Evolutionary conservation across 2,888 invertebrate species (phyloP).

Genomic region (Zaprionus lineosus): DNA sequence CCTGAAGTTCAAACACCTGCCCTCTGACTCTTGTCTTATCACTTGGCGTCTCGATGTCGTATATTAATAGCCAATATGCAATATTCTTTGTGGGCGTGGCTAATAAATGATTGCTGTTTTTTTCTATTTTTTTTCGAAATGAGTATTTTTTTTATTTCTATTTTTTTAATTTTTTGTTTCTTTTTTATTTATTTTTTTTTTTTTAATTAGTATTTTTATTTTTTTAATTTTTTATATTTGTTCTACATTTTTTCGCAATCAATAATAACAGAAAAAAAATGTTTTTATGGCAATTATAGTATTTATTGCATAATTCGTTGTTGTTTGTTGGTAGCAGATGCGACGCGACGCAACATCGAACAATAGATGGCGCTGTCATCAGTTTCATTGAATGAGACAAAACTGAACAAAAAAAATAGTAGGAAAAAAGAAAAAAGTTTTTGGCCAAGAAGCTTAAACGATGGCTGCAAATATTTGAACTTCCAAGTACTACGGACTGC

Average conservation of each 20-base stretch:
- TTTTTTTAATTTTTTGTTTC: slow-evolving; percentile 10
- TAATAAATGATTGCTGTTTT: too few relatives aligned
- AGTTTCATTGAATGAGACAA: neutral
- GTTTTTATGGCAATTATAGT: slow-evolving; percentile 16
- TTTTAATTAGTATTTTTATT: neutral
- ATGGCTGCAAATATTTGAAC: slow-evolving; percentile 35
- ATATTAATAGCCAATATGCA: slow-evolving; percentile 44
- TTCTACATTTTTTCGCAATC: slow-evolving; percentile 19
- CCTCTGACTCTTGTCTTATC: slow-evolving; percentile 68
- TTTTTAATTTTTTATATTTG: slow-evolving; percentile 9
- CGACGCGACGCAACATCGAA: slow-evolving; percentile 8
- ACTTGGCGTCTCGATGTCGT: slow-evolving; percentile 22
- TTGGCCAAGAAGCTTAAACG: neutral
- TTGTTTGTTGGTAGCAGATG: neutral
- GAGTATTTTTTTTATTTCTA: neutral
- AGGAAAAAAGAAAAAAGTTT: too few relatives aligned
- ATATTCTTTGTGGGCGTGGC: slow-evolving; percentile 57
- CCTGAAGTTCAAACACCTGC: slow-evolving; percentile 67
- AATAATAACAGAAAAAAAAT: slow-evolving; percentile 10
- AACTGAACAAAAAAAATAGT: too few relatives aligned
- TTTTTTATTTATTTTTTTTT: slow-evolving; percentile 18
- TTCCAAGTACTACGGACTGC: neutral
- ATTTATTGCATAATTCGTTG: slow-evolving; percentile 4
- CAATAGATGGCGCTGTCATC: slow-evolving; percentile 33
- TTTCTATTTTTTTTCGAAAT: slow-evolving; percentile 1